A percentile compares a stretch with the other conserved stretches of the same genome.
These are phyloP conservation scores for Lycia hirtaria DNA, from an alignment of 2,888 invertebrate genomes.

Conservation along the genomic window DNA sequence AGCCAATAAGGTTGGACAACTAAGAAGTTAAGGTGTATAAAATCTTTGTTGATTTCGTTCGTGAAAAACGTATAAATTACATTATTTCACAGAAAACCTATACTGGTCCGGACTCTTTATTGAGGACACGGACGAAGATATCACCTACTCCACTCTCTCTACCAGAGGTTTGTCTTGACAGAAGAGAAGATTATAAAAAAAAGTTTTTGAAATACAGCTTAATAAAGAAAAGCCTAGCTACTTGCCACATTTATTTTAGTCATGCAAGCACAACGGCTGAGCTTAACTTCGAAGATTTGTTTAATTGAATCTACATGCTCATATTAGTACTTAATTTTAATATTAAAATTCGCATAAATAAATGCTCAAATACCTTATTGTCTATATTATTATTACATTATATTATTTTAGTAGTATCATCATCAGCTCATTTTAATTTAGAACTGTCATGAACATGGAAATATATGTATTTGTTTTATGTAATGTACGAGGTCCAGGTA, in stretches of 20 bases:
- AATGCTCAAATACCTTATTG: background rate
- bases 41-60: background rate
- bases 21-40: no score
- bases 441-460: background rate
- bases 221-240: background rate
- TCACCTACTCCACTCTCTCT: slow-evolving; percentile 26
- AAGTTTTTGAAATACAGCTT: background rate
- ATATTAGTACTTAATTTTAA: no score
- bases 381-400: background rate
- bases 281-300: no score
- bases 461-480: background rate
- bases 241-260: background rate
- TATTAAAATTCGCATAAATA: background rate
- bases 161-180: slow-evolving; percentile 40
- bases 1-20: no score
- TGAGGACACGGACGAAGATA: slow-evolving; percentile 54
- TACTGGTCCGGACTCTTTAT: slow-evolving; percentile 57
- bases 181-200: slow-evolving; percentile 3
- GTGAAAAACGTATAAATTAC: background rate
- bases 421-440: background rate
- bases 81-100: slow-evolving; percentile 59
- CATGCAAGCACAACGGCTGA: background rate
- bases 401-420: no score
- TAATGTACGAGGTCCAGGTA: background rate
- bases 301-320: no score